phyloP scores from a whole-genome alignment of 2,113 vertebrate species.

The Hippocampus comes region DNA sequence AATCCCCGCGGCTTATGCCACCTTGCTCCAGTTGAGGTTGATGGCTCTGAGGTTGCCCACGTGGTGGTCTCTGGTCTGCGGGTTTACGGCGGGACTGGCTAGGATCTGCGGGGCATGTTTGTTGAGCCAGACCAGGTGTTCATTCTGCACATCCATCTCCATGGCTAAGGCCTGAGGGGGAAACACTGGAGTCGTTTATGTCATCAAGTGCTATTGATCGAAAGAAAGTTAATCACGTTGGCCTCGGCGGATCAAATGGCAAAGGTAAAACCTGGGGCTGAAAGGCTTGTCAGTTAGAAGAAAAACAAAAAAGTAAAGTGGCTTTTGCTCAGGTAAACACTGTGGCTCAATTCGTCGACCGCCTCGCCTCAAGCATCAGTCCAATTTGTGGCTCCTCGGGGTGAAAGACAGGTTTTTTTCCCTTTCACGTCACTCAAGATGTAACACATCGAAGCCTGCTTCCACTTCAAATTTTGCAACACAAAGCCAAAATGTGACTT shows the following conservation, averaged over 20 bases:
- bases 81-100: constrained; percentile 72
- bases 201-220: constrained; percentile 4
- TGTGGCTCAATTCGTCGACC: neutral
- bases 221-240: neutral
- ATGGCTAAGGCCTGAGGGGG: constrained; percentile 73
- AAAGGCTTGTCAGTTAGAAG: neutral
- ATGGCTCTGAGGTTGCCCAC: constrained; percentile 75
- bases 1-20: constrained; percentile 26
- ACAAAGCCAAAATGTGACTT: too few relatives aligned
- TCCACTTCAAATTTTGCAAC: too few relatives aligned
- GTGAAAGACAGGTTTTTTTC: too few relatives aligned
- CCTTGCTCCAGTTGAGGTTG: constrained; percentile 87
- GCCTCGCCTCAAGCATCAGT: neutral
- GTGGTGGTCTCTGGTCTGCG: constrained; percentile 78
- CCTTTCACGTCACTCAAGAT: too few relatives aligned
- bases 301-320: neutral
- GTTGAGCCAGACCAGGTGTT: constrained; percentile 85
- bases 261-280: neutral
- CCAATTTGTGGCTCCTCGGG: neutral
- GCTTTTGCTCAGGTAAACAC: neutral
- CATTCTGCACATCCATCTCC: constrained; percentile 80
- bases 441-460: too few relatives aligned
- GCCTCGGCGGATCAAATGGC: neutral
- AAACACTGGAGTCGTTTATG: neutral
- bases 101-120: constrained; percentile 80